Evolutionary conservation across 2,113 vertebrate genomes (phyloP), one percentile per base, ranked within the genome.

Genomic region (Sitta europaea): DNA sequence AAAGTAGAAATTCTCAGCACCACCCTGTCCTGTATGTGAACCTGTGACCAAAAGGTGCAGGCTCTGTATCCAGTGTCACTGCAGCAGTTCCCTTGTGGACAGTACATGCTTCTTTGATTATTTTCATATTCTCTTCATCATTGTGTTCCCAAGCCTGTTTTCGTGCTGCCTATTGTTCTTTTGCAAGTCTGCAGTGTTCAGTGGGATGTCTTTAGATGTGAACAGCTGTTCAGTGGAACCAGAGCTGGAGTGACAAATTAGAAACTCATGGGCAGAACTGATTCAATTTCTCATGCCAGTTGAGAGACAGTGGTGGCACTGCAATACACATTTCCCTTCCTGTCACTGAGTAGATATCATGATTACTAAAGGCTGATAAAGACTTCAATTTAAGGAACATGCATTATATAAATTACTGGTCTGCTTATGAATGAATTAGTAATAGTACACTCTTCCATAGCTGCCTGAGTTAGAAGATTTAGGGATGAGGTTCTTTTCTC

Each of bases 231-330:
- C 59, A 35, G 21, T 59, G 72, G 47, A 92, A 95, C 61, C 47
- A 86, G 91, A 96, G 83, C 76, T 91, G 66, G 42, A 87, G 93
- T 92, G 92, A 85, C 81, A 86, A 93, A 97, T 94, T 27, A 76
- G 70, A 93, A 93, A 84, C 92, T 90, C 72, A 54, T 75, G 68
- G 73, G 76, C 81, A 92, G 91, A 94, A 71, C 72, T 62, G 61
- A 94, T 89, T 84, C n/a, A 48, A 58, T 96, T 97, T 94, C 90
- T 88, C 54, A 82, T 45, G 88, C 68, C 71, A 62, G 4, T 74
- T 45, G 48, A 83, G 57, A 17, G 36, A 86, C 57, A 29, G 31
- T 75, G 54, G 47, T 62, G 75, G 48, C 63, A 73, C 27, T 90
- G 29, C 18, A 2, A 9, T 71, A 33, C 31, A 38, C 10, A 42